A percentile compares a stretch with the other conserved stretches of the same genome.
phyloP scores from a whole-genome alignment of 2,797 vertebrate species.

The Silurus aristotelis region DNA sequence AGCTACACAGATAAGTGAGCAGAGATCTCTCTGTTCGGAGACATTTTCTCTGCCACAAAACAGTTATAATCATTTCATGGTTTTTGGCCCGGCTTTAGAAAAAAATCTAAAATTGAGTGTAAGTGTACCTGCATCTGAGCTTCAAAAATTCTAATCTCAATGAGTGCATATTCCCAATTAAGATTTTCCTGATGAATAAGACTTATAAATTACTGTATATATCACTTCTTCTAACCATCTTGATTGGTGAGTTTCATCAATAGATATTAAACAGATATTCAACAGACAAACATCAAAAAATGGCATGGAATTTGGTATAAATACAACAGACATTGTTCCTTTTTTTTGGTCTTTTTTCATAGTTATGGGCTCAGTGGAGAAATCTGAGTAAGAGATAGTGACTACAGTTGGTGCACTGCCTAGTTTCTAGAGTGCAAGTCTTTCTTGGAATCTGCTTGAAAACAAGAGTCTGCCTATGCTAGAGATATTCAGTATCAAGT shows the following conservation, averaged over 20 bases:
- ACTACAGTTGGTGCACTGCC: not conserved
- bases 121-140: not conserved
- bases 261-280: not conserved
- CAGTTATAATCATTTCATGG: not conserved
- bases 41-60: not conserved
- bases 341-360: not conserved
- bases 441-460: too few relatives aligned
- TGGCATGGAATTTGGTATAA: not conserved
- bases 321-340: not conserved
- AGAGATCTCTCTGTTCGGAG: not conserved
- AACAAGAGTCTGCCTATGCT: not conserved
- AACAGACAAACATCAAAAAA: slow-evolving; percentile 5
- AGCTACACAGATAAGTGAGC: not conserved
- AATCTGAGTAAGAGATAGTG: not conserved
- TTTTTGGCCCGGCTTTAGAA: not conserved
- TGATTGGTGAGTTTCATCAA: not conserved
- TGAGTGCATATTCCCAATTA: not conserved
- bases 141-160: not conserved
- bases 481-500: not conserved
- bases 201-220: not conserved
- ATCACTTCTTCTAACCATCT: not conserved
- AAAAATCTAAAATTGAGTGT: not conserved
- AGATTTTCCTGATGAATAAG: not conserved
- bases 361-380: not conserved
- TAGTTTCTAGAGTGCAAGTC: not conserved